Conservation (phyloP, 2,113 vertebrate species). For the Haemorhous mexicanus region DNA sequence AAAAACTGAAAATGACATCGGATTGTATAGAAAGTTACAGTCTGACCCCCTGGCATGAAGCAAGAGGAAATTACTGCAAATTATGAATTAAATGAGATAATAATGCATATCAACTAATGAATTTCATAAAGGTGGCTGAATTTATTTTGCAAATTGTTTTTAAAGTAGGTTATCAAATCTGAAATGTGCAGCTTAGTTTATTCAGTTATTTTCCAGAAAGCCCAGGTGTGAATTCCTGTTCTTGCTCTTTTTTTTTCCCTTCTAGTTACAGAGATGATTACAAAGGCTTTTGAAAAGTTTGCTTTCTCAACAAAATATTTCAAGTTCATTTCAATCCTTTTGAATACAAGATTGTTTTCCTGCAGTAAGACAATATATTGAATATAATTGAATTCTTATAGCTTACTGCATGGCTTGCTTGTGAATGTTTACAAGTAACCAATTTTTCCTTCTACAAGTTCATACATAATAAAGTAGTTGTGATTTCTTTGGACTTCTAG, state of each 20-base stretch:
- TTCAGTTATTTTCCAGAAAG: background rate
- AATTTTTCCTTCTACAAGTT: background rate
- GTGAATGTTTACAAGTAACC: background rate
- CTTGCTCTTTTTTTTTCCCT: background rate
- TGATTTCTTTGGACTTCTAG: background rate
- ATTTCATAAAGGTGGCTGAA: background rate
- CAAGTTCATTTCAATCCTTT: background rate
- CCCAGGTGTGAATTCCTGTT: slow-evolving; percentile 9
- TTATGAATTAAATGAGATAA: background rate
- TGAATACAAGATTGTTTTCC: slow-evolving; percentile 24
- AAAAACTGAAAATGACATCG: background rate
- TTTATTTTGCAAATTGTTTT: background rate
- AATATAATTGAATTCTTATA: background rate
- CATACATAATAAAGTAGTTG: background rate
- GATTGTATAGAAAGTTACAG: background rate
- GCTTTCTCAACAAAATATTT: background rate
- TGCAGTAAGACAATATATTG: background rate
- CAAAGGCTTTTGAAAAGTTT: slow-evolving; percentile 23
- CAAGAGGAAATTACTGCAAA: background rate
- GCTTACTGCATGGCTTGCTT: background rate
- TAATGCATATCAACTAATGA: background rate
- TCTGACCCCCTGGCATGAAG: background rate
- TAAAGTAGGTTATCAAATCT: background rate
- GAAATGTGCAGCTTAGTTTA: background rate
- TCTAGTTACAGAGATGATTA: slow-evolving; percentile 12